Percentiles rank a stretch among this genome's conserved stretches.
Conservation (phyloP, 2,113 vertebrate species). For the Tyto alba region DNA sequence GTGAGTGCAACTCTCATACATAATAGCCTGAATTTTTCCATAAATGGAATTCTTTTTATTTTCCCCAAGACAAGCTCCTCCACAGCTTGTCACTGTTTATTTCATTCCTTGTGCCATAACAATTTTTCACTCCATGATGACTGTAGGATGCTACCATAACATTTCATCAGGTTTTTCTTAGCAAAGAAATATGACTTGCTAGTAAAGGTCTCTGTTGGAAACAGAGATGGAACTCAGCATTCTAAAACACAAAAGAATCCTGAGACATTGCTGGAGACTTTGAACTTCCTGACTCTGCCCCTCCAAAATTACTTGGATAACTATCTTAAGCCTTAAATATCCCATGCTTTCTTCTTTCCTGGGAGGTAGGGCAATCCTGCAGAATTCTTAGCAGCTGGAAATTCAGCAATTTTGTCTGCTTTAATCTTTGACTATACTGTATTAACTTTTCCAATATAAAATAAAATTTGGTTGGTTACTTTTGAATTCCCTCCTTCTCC, state of each 20-base stretch:
- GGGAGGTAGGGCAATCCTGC: neutral
- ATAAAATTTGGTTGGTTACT: neutral
- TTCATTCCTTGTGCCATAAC: neutral
- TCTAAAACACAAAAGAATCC: neutral
- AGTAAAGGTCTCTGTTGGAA: neutral
- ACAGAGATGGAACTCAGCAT: neutral
- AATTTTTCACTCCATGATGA: neutral
- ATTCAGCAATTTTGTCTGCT: neutral
- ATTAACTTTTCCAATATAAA: neutral
- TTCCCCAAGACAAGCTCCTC: neutral
- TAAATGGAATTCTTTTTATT: neutral
- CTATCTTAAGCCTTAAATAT: neutral
- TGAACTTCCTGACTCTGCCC: neutral
- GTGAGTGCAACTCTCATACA: neutral
- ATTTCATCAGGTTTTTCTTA: neutral
- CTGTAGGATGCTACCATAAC: neutral
- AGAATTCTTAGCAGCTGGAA: neutral
- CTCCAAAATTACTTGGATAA: neutral
- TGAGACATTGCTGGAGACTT: neutral
- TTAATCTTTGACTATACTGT: neutral
- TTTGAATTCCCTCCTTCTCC: neutral
- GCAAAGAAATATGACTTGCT: neutral
- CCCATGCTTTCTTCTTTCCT: neutral
- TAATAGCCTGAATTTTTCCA: neutral
- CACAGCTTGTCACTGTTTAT: neutral